Percentiles rank a stretch among this genome's conserved stretches.
These are phyloP conservation scores for Apotomis betuletana DNA, from an alignment of 2,888 invertebrate species.

Conservation along the genomic window DNA sequence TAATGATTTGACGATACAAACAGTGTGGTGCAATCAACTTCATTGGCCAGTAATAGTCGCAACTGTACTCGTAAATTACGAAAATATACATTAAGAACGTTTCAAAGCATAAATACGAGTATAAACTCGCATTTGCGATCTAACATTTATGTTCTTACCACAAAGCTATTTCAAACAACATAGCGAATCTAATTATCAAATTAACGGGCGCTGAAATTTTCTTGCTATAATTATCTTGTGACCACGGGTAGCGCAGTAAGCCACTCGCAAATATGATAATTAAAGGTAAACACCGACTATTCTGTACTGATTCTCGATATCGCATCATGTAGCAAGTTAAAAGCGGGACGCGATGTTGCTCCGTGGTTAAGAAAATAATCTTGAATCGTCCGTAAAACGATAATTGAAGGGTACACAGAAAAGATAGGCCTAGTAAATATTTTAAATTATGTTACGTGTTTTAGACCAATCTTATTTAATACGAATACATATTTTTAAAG, in stretches of 20 bases:
- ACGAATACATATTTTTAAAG: too few relatives aligned
- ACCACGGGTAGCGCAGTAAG: conserved; percentile 24
- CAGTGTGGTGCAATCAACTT: too few relatives aligned
- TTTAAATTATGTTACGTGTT: too few relatives aligned
- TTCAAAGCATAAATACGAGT: too few relatives aligned
- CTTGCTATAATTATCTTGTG: conserved; percentile 24
- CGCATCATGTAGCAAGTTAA: background rate
- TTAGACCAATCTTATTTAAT: too few relatives aligned
- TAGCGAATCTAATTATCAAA: conserved; percentile 4
- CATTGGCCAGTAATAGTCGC: too few relatives aligned
- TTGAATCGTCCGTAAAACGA: background rate
- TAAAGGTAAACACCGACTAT: conserved; percentile 44
- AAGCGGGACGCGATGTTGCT: background rate
- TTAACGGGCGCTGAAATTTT: background rate
- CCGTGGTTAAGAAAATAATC: background rate
- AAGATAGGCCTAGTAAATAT: too few relatives aligned
- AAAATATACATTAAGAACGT: too few relatives aligned
- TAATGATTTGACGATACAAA: too few relatives aligned
- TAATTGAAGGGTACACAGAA: too few relatives aligned
- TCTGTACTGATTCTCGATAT: conserved; percentile 15
- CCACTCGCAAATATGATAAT: conserved; percentile 44
- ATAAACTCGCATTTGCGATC: background rate
- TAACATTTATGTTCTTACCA: background rate
- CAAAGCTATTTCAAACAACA: background rate
- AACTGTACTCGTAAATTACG: too few relatives aligned